phyloP scores from a whole-genome alignment of 2,888 invertebrate genomes.

The Dysmachus trigonus region DNA sequence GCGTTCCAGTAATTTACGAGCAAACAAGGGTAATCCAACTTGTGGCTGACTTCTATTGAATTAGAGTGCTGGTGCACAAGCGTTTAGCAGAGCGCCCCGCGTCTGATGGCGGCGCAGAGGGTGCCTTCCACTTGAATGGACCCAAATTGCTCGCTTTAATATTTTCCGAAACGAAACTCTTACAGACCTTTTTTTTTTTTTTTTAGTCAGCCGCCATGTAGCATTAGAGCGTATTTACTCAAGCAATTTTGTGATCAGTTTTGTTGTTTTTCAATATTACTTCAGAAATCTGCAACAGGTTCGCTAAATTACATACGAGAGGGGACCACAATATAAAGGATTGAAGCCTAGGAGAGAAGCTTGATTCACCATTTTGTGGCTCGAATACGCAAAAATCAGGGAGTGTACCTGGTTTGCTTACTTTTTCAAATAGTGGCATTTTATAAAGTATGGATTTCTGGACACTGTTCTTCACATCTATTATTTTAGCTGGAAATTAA shows the following conservation, averaged over 20 bases:
- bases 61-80: background rate
- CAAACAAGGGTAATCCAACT: slow-evolving; percentile 36
- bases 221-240: background rate
- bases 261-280: background rate
- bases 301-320: background rate
- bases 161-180: background rate
- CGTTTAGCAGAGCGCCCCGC: background rate
- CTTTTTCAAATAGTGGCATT: too few species aligned
- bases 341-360: too few species aligned
- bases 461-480: too few species aligned
- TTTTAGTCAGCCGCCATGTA: background rate
- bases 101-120: background rate
- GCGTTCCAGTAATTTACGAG: slow-evolving; percentile 18
- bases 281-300: background rate
- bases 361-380: too few species aligned
- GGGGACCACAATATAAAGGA: background rate
- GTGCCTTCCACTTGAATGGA: background rate
- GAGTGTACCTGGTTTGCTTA: too few species aligned
- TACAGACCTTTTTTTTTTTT: background rate
- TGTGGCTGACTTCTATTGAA: slow-evolving; percentile 35
- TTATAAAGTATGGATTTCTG: too few species aligned
- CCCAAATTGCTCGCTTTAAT: background rate
- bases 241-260: background rate
- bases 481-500: too few species aligned
- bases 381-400: too few species aligned